Conservation (phyloP, 1,140 invertebrate species). For the Plectus sambesii region DNA sequence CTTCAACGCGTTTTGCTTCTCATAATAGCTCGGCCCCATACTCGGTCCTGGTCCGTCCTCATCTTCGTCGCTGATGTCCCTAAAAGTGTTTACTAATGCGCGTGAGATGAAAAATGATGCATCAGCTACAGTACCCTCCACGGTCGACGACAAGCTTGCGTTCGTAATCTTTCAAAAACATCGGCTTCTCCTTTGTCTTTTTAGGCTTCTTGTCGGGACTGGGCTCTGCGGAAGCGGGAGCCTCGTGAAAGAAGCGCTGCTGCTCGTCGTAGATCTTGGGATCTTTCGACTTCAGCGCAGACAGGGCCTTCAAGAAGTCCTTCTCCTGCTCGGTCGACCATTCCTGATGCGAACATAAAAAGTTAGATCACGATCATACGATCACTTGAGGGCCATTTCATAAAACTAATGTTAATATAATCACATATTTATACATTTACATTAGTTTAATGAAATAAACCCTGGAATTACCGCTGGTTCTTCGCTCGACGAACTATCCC, state of each 20-base stretch:
- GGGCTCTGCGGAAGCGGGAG: constrained; percentile 31
- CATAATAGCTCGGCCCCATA: constrained; percentile 52
- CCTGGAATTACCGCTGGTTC: constrained; percentile 28
- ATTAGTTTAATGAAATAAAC: constrained; percentile 43
- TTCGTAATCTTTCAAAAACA: constrained; percentile 68
- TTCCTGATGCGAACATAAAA: constrained; percentile 44
- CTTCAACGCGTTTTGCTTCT: constrained; percentile 61
- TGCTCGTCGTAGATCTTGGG: constrained; percentile 71
- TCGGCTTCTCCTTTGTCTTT: constrained; percentile 53
- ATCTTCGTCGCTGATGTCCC: constrained; percentile 26
- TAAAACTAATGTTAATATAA: not conserved
- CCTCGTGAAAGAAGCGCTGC: constrained; percentile 60
- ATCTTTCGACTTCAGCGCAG: constrained; percentile 73
- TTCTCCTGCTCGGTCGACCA: constrained; percentile 60
- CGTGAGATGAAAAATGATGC: no score
- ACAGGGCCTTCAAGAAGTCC: constrained; percentile 70
- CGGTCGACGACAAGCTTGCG: constrained; percentile 62
- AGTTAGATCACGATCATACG: no score
- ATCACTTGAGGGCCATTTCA: not conserved
- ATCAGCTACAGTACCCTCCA: constrained; percentile 56
- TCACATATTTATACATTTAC: constrained; percentile 29
- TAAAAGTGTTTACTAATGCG: no score
- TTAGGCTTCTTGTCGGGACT: constrained; percentile 24
- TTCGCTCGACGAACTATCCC: constrained; percentile 35
- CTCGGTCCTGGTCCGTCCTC: constrained; percentile 16